phyloP scores from a whole-genome alignment of 2,113 vertebrate genomes.

The Taxidea taxus region DNA sequence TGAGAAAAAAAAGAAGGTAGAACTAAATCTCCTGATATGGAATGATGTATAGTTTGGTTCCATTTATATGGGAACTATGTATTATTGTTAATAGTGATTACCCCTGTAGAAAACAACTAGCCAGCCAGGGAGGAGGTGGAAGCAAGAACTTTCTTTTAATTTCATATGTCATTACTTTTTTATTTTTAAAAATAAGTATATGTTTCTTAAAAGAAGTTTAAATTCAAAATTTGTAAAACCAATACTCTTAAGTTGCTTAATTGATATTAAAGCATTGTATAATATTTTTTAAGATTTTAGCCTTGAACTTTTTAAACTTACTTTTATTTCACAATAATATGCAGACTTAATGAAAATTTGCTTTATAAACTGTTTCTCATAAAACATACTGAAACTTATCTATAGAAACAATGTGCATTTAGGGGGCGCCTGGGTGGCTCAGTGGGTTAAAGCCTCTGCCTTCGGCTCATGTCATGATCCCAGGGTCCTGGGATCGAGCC shows the following conservation, averaged over 20 bases:
- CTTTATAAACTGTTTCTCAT: background rate
- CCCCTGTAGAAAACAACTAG: background rate
- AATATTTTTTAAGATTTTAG: slow-evolving; percentile 18
- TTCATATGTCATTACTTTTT: background rate
- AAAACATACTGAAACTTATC: background rate
- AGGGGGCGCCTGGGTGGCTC: no score
- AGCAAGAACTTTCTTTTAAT: background rate
- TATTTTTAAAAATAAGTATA: background rate
- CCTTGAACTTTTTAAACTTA: background rate
- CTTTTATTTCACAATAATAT: slow-evolving; percentile 1
- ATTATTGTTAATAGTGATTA: background rate
- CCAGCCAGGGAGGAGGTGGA: background rate
- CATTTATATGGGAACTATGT: background rate
- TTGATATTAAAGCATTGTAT: background rate
- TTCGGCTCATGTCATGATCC: no score
- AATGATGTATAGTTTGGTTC: background rate
- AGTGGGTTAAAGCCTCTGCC: no score
- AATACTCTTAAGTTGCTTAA: background rate
- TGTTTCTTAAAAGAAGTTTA: background rate
- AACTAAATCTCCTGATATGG: background rate
- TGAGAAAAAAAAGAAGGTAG: background rate
- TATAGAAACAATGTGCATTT: background rate
- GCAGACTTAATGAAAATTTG: background rate
- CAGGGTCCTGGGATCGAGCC: no score
- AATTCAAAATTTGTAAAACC: background rate